Base-by-base conservation (phyloP, 1,140 invertebrate genomes). In the Propsilocerus akamusi region DNA sequence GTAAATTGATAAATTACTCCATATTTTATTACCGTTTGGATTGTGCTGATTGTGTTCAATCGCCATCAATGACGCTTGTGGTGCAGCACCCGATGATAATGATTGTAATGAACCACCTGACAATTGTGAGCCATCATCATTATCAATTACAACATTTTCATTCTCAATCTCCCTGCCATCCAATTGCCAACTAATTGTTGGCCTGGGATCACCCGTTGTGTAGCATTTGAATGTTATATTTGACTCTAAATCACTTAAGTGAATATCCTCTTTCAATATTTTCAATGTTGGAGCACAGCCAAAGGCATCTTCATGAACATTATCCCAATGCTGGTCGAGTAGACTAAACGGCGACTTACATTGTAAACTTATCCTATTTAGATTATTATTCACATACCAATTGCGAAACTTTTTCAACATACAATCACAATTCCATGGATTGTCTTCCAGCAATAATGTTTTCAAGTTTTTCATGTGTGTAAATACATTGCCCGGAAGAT, bases 351-450 rank as follows among this genome's bases (percentile, higher is more conserved):
- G 83, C 2, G 73, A 71, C 6, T 66, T 66, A 58, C 83, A 87
- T 2, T 64, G 64, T 28, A 82, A 66, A 2, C 76, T 69, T n/a
- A 76, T 72, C 3, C 78, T 77, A 46, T 80, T 79, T 4, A 85
- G 63, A 53, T 77, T 76, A 12, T 60, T 76, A 17, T 71, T 67
- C 51, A 86, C 71, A 57, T 88, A 76, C 85, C 86, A 91, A 49
- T 76, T 75, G 23, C 85, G 75, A 54, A 93, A 86, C 14, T 78
- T 78, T 47, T 85, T 76, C 46, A 93, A 63, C 47, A 81, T 73
- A 64, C 89, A 93, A 59, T 93, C 87, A 63, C 89, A 93, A 53
- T 72, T 72, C 89, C 89, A 93, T 12, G 80, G 84, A 60, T 93
- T 93, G n/a, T 82, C 81, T 52, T 87, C 81, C 24, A 92, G 62